These are phyloP conservation scores for Alces alces DNA, from an alignment of 2,113 vertebrate genomes.

Conservation along the genomic window DNA sequence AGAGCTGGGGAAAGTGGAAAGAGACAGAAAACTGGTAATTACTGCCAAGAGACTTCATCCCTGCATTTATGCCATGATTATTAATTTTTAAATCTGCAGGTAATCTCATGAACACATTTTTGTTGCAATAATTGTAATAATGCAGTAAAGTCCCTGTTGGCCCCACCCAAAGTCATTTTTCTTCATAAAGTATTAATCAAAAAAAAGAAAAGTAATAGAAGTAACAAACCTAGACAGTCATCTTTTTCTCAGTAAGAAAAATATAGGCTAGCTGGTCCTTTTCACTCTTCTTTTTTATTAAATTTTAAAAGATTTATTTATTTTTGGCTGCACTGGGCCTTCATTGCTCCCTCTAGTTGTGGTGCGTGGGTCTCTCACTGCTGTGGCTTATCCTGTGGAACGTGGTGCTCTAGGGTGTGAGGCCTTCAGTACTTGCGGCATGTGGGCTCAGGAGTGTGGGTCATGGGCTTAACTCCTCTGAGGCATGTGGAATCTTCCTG, in stretches of 20 bases:
- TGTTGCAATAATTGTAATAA: neutral
- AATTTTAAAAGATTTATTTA: neutral
- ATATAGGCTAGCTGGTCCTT: neutral
- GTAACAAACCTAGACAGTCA: neutral
- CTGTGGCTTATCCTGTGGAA: neutral
- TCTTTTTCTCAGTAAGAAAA: slow-evolving; percentile 24
- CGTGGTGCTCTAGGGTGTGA: neutral
- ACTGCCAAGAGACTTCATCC: neutral
- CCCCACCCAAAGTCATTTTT: neutral
- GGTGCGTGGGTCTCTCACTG: rapidly evolving
- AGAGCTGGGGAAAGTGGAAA: neutral
- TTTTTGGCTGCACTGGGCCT: neutral
- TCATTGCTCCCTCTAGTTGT: neutral
- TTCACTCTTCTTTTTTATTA: neutral
- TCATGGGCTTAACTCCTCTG: neutral
- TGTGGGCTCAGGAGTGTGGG: neutral
- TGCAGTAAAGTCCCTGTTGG: neutral
- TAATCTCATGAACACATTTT: neutral
- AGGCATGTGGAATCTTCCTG: neutral
- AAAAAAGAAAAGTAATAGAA: neutral
- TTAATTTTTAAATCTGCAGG: slow-evolving; percentile 11
- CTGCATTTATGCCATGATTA: neutral
- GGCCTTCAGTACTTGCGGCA: neutral
- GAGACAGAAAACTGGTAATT: neutral
- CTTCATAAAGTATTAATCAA: neutral